Conservation (phyloP, 2,113 vertebrate genomes). For the Hemibagrus wyckioides region DNA sequence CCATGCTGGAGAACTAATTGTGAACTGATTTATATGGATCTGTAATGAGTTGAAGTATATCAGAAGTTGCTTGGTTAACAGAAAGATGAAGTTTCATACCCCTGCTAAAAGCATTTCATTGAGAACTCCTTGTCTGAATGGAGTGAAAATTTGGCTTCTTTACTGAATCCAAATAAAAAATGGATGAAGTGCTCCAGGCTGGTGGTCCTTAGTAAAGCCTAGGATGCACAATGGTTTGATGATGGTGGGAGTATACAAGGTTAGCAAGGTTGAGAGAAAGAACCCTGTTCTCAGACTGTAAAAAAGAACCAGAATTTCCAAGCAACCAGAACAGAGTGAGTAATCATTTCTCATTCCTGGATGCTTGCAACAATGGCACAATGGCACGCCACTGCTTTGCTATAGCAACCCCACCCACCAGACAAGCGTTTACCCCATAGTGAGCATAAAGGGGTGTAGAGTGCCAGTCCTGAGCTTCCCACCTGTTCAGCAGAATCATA, state of each 20-base stretch:
- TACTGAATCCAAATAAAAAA: background rate
- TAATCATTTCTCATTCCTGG: slow-evolving; percentile 76
- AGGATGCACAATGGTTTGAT: background rate
- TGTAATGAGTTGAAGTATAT: too few species aligned
- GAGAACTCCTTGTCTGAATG: slow-evolving; percentile 8
- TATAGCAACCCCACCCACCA: slow-evolving; percentile 76
- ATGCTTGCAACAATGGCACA: slow-evolving; percentile 82
- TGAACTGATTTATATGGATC: background rate
- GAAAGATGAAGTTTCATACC: background rate
- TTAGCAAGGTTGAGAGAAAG: background rate
- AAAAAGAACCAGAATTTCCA: slow-evolving; percentile 68
- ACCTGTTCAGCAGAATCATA: slow-evolving; percentile 74
- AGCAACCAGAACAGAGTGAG: slow-evolving; percentile 78
- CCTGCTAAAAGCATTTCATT: slow-evolving; percentile 8
- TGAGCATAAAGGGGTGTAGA: slow-evolving; percentile 72
- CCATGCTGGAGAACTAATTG: background rate
- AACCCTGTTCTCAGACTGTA: slow-evolving; percentile 3
- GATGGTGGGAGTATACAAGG: background rate
- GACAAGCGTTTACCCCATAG: slow-evolving; percentile 67
- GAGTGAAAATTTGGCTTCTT: background rate
- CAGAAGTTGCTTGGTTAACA: background rate
- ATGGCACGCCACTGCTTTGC: slow-evolving; percentile 68
- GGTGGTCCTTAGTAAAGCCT: background rate
- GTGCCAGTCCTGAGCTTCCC: slow-evolving; percentile 67
- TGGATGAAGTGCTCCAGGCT: background rate